Percentiles rank a stretch among this genome's conserved stretches.
Evolutionary conservation across 2,888 invertebrate genomes (phyloP).

Genomic region (Geophilus truncorum): DNA sequence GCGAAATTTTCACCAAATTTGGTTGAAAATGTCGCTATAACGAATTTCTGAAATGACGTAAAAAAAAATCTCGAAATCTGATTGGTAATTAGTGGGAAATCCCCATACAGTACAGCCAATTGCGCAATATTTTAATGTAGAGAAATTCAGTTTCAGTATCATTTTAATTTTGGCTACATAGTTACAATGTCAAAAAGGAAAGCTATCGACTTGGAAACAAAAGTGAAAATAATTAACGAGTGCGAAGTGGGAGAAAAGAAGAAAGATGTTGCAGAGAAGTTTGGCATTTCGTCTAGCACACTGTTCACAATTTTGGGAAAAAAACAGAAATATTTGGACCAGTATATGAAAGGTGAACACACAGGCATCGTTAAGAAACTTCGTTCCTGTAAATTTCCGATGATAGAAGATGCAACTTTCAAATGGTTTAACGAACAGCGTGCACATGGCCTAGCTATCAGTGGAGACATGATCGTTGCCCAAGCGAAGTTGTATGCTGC

Average conservation of each 20-base stretch:
- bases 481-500: conserved; percentile 32
- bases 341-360: conserved; percentile 30
- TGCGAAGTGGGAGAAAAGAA: conserved; percentile 1
- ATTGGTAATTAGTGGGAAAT: too few relatives aligned
- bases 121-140: too few relatives aligned
- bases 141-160: too few relatives aligned
- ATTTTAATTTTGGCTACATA: too few relatives aligned
- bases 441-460: conserved; percentile 30
- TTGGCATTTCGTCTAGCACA: conserved; percentile 31
- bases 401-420: conserved; percentile 28
- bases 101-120: too few relatives aligned
- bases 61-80: too few relatives aligned
- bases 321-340: conserved; percentile 28
- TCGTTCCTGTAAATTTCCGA: conserved; percentile 18
- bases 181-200: too few relatives aligned
- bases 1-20: too few relatives aligned
- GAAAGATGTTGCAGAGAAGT: conserved; percentile 29
- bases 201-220: conserved; percentile 28
- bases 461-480: conserved; percentile 28
- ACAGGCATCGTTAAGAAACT: conserved; percentile 8
- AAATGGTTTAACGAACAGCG: conserved; percentile 30
- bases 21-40: too few relatives aligned
- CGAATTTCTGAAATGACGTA: too few relatives aligned
- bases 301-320: conserved; percentile 32
- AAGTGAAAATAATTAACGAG: conserved; percentile 29